Evolutionary conservation across 1,140 invertebrate species (phyloP).

Genomic region (Drosophila trapezifrons): DNA sequence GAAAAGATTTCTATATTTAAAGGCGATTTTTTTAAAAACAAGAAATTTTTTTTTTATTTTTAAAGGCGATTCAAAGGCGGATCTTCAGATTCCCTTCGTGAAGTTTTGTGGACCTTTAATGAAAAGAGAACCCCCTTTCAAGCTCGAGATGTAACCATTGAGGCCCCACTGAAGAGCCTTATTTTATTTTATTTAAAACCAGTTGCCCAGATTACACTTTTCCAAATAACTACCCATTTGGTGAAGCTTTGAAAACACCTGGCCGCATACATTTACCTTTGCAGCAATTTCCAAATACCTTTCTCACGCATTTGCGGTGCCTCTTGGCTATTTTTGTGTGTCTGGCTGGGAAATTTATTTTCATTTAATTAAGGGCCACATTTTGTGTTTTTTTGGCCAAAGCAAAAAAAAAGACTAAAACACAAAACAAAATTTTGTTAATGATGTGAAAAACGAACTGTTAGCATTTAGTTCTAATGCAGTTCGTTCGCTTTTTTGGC

Average conservation of each 20-base stretch:
- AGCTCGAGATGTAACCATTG: too few species aligned
- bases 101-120: not conserved
- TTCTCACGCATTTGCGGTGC: constrained; percentile 17
- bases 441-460: constrained; percentile 40
- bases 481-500: constrained; percentile 37
- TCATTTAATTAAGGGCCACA: constrained; percentile 45
- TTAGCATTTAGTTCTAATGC: constrained; percentile 54
- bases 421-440: constrained; percentile 18
- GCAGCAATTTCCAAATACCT: not conserved
- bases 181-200: not conserved
- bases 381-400: constrained; percentile 10
- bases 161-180: too few species aligned
- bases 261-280: constrained; percentile 6
- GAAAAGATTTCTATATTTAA: too few species aligned
- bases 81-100: too few species aligned
- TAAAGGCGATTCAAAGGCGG: too few species aligned
- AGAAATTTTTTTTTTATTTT: too few species aligned
- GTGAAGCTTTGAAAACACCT: too few species aligned
- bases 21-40: too few species aligned
- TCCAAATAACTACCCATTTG: not conserved
- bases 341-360: constrained; percentile 47
- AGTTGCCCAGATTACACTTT: not conserved
- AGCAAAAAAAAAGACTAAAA: constrained; percentile 1
- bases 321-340: constrained; percentile 8
- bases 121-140: not conserved